Evolutionary conservation across 2,888 invertebrate species (phyloP).

Genomic region (Aphidoletes aphidimyza): DNA sequence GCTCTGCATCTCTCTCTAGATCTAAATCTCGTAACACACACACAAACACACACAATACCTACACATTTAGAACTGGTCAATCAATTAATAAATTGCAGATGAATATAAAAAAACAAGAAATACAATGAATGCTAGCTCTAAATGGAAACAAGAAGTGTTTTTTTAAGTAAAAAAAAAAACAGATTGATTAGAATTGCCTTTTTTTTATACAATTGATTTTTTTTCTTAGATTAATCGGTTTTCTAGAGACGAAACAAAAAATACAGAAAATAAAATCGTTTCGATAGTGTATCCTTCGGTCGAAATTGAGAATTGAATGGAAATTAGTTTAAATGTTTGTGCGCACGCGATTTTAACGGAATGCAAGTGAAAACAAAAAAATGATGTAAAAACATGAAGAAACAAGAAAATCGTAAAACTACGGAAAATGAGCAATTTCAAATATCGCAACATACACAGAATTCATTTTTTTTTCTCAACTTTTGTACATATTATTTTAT

Average conservation of each 20-base stretch:
- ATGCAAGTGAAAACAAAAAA: neutral
- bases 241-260: neutral
- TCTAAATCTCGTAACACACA: too few relatives aligned
- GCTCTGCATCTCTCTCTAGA: conserved; percentile 5
- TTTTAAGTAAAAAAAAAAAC: conserved; percentile 20
- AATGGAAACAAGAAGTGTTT: neutral
- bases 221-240: conserved; percentile 26
- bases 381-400: too few relatives aligned
- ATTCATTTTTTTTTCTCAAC: neutral
- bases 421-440: neutral
- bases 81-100: neutral
- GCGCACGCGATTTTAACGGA: neutral
- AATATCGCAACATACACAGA: neutral
- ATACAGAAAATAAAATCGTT: too few relatives aligned
- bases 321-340: conserved; percentile 35
- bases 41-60: too few relatives aligned
- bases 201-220: conserved; percentile 37
- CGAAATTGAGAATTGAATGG: too few relatives aligned
- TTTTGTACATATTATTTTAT: conserved; percentile 37
- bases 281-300: too few relatives aligned
- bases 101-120: conserved; percentile 8
- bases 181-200: conserved; percentile 28
- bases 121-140: neutral
- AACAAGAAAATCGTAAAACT: neutral
- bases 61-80: conserved; percentile 9